Evolutionary conservation across 2,797 vertebrate species (phyloP), one percentile per base, ranked within the genome.

Genomic region (Muraenolepis orangiensis): DNA sequence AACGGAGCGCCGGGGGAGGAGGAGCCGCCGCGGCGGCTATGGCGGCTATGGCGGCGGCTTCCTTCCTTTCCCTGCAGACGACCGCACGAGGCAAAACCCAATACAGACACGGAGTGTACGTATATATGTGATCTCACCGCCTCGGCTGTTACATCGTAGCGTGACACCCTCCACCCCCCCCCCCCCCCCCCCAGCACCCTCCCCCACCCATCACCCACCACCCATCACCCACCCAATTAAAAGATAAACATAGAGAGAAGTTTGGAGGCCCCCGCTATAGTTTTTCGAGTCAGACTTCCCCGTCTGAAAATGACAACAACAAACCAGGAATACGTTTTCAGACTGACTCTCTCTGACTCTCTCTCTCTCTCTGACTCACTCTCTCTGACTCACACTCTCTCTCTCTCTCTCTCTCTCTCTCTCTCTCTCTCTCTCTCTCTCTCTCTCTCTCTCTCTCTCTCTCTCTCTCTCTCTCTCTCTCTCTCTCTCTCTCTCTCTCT

Each of bases 81-180:
- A 67, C 28, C 14, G 13, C 4, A 14, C n/a, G 66, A 78, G 76
- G 71, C 77, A 76, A n/a, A 75, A 23, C 66, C 29, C 57, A 72
- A 80, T 81, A 72, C 30, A 74, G 20, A 71, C 66, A n/a, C n/a
- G n/a, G n/a, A n/a, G n/a, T n/a, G 20, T 36, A 34, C n/a, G n/a
- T n/a, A 40, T 69, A 61, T 31, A 76, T 57, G 51, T 57, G n/a
- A 83, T 79, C 74, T 78, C 42, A 57, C 73, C 76, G 80, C 78
- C 78, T 72, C 64, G 82, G 73, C 74, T 0, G 7, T 79, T 82
- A 74, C 46, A 78, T 70, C 71, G 16, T 38, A 16, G 46, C 30
- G 66, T 78, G 85, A 78, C 38, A 74, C n/a, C n/a, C n/a, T n/a
- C n/a, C 70, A 78, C 72, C 46, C 40, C 40, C 40, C 40, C 40